phyloP scores from a whole-genome alignment of 2,888 invertebrate genomes.

The Pristionchus japonicus region DNA sequence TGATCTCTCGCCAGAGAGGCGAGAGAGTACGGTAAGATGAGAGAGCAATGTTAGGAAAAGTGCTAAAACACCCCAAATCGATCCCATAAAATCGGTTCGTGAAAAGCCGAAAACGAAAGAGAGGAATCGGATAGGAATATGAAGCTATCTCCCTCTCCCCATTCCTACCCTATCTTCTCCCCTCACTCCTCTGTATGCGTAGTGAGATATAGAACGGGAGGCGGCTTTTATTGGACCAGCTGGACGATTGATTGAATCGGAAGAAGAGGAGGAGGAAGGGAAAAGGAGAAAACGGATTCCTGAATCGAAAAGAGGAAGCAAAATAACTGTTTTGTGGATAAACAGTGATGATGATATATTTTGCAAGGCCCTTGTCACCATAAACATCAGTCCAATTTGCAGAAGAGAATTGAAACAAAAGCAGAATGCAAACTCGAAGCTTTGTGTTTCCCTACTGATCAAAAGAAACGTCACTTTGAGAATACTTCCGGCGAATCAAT shows the following conservation, averaged over 20 bases:
- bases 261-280: background rate
- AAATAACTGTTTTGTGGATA: background rate
- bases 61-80: background rate
- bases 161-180: background rate
- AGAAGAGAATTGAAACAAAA: no score
- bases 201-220: conserved; percentile 37
- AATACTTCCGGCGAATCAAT: no score
- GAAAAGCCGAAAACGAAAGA: conserved; percentile 1
- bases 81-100: background rate
- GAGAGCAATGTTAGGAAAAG: no score
- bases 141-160: background rate
- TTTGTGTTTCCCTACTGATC: no score
- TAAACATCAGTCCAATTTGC: no score
- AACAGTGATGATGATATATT: background rate
- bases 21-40: no score
- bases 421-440: no score
- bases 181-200: background rate
- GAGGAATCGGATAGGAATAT: conserved; percentile 30
- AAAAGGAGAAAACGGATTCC: background rate
- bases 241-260: conserved; percentile 8
- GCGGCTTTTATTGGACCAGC: conserved; percentile 14
- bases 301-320: background rate
- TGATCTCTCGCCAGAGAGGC: background rate
- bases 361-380: no score
- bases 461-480: no score